Conservation (phyloP, 1,140 invertebrate species). For the Trachymyrmex cornetzi region DNA sequence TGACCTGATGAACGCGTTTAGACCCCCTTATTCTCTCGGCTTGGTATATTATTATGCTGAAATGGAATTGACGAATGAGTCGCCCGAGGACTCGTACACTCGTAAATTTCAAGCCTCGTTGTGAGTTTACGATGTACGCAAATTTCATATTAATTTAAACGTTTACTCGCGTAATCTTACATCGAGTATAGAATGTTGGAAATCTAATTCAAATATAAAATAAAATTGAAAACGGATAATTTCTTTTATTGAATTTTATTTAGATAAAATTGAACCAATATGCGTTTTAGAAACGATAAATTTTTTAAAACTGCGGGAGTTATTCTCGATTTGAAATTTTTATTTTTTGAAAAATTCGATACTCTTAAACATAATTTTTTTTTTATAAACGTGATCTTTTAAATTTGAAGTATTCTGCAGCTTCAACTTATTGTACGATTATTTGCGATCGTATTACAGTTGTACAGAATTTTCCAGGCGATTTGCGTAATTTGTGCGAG, state of each 20-base stretch:
- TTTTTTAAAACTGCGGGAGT: neutral
- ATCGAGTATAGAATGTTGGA: neutral
- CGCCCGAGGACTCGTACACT: conserved; percentile 34
- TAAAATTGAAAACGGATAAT: neutral
- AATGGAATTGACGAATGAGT: conserved; percentile 34
- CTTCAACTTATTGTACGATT: neutral
- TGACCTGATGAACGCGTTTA: conserved; percentile 52
- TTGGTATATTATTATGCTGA: conserved; percentile 1
- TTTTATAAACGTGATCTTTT: neutral
- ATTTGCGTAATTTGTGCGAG: neutral
- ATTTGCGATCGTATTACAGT: neutral
- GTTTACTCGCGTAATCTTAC: conserved; percentile 2
- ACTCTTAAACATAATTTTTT: neutral
- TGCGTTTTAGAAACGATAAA: neutral
- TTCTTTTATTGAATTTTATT: neutral
- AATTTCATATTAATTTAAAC: conserved; percentile 22
- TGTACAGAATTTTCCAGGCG: neutral
- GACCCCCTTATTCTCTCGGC: neutral
- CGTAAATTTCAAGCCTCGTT: neutral
- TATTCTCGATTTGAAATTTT: neutral
- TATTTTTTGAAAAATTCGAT: neutral
- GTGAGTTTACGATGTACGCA: conserved; percentile 12
- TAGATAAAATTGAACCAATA: neutral
- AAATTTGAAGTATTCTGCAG: neutral
- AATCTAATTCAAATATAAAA: neutral